Base-by-base conservation (phyloP, 2,113 vertebrate genomes). In the Sphyrna mokarran region DNA sequence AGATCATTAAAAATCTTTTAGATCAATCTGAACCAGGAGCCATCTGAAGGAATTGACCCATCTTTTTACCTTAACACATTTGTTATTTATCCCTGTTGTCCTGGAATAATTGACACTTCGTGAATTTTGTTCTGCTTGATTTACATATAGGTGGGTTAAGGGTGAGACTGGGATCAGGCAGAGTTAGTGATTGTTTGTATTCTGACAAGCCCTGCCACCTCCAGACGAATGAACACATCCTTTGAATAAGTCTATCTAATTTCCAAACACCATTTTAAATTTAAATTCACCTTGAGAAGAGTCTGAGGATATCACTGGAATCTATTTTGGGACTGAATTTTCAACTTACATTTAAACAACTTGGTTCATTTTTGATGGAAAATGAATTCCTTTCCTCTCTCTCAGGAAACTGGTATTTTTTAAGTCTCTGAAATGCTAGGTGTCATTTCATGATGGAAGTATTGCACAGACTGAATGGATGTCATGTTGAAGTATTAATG, bases 191-290 rank as follows among this genome's bases (percentile, higher is more conserved):
- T 29, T 54, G 23, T 54, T 43, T 89, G 86, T 29, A 8, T 37
- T 91, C 58, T 66, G 14, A 63, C 89, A 93, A 66, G 1, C 26
- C 11, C 58, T 90, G 20, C 89, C 37, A 16, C 58, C 33, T 93
- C 89, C 89, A 93, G 1, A 66, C n/a, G n/a, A 66, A 66, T 66
- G 61, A 93, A 93, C 7, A 5, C n/a, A 13, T 66, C 61, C 58
- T n/a, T 14, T 66, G 89, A 93, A 93, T 93, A 61, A 37, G 3
- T 8, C 20, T 66, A 7, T 18, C 61, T 61, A 66, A 6, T 2
- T 37, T 93, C n/a, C 89, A 93, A 90, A 90, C 61, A 93, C 33
- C 29, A 63, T 93, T 93, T 90, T 33, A 90, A 9, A 90, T 90
- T 90, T 93, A 93, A 93, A 93, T 66, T 66, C 10, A 63, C 89